These are phyloP conservation scores for Gobio gobio DNA, from an alignment of 2,113 vertebrate genomes.

Conservation along the genomic window DNA sequence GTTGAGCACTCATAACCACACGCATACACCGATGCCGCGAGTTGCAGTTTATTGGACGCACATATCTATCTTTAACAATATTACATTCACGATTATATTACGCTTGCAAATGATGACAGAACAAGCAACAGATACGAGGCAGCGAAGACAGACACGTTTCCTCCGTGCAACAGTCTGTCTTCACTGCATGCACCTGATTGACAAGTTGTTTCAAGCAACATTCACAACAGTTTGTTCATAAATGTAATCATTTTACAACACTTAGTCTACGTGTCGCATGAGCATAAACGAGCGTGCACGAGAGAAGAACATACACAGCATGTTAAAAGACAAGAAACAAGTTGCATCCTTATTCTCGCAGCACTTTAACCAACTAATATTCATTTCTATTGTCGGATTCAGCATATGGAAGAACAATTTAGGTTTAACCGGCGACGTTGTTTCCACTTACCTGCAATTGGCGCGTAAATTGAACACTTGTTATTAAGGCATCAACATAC, in stretches of 20 bases:
- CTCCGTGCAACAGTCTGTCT: slow-evolving; percentile 34
- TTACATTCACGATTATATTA: background rate
- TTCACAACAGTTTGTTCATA: background rate
- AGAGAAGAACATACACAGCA: background rate
- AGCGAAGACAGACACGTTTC: background rate
- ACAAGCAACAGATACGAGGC: slow-evolving; percentile 15
- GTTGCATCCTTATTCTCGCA: slow-evolving; percentile 16
- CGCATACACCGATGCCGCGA: background rate
- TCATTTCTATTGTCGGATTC: background rate
- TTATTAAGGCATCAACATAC: slow-evolving; percentile 79
- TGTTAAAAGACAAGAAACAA: background rate
- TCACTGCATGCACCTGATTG: slow-evolving; percentile 31
- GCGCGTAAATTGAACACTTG: slow-evolving; percentile 68
- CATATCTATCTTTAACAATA: background rate
- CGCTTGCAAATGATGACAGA: background rate
- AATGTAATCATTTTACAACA: background rate
- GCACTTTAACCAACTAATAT: slow-evolving; percentile 4
- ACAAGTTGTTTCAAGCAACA: slow-evolving; percentile 35
- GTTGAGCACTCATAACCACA: background rate
- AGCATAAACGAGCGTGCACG: background rate
- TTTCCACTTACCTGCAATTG: slow-evolving; percentile 66
- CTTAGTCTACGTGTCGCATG: background rate
- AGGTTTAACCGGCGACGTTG: slow-evolving; percentile 7
- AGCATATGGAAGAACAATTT: background rate
- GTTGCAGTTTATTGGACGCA: background rate